Evolutionary conservation across 2,113 vertebrate species (phyloP), one percentile per base, ranked within the genome.

Genomic region (Toxotes chatareus): DNA sequence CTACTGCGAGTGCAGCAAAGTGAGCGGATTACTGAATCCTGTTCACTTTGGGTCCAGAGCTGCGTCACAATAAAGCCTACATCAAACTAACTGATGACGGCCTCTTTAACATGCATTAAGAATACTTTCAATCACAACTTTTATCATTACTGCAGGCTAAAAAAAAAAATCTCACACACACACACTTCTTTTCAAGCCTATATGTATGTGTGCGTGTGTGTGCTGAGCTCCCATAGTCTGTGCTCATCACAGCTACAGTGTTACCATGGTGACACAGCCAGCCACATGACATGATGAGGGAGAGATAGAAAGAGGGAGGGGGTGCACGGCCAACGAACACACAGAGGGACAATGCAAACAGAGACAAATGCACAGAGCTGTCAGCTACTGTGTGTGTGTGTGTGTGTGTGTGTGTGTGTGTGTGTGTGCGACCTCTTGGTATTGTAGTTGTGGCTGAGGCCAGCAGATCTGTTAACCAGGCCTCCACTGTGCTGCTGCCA

Each of bases 391-490:
- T 34, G 38, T 42, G 56, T 42, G 13, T 31, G 53, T 68, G 51
- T 40, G 17, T 55, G 60, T 65, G 67, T 40, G 12, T 40, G 59
- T 67, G 56, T 40, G 21, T 44, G 56, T 61, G 65, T 23, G 13
- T 51, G 57, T 60, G 62, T 27, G 19, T 38, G 51, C 57, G 64
- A 46, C 40, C 65, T 82, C 79, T 57, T 59, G 14, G 73, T 73
- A 79, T 84, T 84, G 89, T 84, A 53, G 71, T 71, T 78, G 87
- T 62, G 72, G 89, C 88, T 83, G 91, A 91, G 76, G 78, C 53
- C 61, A 88, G 88, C 92, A 87, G 63, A 86, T 86, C 78, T 85
- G 59, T 70, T 62, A 73, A 80, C 76, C 67, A 69, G 40, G 70
- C 74, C 68, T 81, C 51, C 44, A 19, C 47, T 40, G 40, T 61